Evolutionary conservation across 2,113 vertebrate species (phyloP).

Genomic region (Agelaius phoeniceus): DNA sequence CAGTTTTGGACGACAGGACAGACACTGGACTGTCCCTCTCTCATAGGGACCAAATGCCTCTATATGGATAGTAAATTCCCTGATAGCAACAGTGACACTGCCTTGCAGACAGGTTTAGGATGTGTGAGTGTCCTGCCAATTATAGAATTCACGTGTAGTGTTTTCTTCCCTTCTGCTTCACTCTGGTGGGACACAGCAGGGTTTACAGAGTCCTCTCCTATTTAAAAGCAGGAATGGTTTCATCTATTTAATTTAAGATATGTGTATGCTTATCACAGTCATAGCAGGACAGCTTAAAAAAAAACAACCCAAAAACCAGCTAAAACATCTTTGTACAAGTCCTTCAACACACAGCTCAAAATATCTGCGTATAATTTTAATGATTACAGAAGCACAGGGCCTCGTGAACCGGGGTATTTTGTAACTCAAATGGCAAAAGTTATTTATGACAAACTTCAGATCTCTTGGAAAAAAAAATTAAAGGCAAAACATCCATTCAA

Average conservation of each 20-base stretch:
- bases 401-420: accelerated
- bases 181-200: not conserved
- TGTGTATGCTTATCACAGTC: not conserved
- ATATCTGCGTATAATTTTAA: not conserved
- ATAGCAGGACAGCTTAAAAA: not conserved
- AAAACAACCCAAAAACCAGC: not conserved
- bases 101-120: not conserved
- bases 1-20: not conserved
- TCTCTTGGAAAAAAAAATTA: not conserved
- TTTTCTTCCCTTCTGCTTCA: not conserved
- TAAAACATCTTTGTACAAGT: not conserved
- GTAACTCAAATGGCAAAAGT: not conserved
- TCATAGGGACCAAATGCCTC: not conserved
- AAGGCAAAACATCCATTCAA: not conserved
- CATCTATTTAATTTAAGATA: not conserved
- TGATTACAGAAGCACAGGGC: not conserved
- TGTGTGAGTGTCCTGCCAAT: not conserved
- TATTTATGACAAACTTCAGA: not conserved
- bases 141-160: no score
- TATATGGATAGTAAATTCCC: not conserved
- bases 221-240: not conserved
- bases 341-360: not conserved
- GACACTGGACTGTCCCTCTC: not conserved
- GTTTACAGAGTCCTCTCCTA: not conserved
- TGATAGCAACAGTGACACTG: not conserved